A percentile compares a stretch with the other conserved stretches of the same genome.
Conservation (phyloP, 2,888 invertebrate genomes). For the Heliconius ismenius region DNA sequence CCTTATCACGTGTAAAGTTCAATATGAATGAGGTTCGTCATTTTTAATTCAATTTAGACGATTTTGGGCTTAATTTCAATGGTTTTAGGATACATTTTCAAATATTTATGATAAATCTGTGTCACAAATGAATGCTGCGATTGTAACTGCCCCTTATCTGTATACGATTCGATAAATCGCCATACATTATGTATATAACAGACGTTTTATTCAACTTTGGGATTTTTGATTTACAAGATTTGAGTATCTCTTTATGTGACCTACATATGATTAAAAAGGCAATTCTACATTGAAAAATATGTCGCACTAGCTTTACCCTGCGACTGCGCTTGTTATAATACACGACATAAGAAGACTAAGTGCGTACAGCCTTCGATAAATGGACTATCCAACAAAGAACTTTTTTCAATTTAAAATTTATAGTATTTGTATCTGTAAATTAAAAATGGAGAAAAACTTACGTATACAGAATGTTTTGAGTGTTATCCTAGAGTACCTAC, state of each 20-base stretch:
- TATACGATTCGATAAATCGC: slow-evolving; percentile 15
- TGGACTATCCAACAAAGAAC: no score
- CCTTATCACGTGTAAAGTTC: slow-evolving; percentile 17
- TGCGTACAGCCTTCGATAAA: not conserved
- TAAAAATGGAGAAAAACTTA: no score
- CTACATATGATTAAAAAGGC: not conserved
- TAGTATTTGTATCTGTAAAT: not conserved
- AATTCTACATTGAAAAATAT: not conserved
- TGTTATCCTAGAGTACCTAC: not conserved
- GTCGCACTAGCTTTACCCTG: not conserved
- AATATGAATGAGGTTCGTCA: slow-evolving; percentile 7
- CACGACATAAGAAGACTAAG: no score
- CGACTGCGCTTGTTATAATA: not conserved
- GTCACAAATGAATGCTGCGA: slow-evolving; percentile 22
- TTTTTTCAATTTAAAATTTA: not conserved
- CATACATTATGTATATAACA: slow-evolving; percentile 16
- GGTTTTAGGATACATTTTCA: not conserved
- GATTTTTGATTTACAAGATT: slow-evolving; percentile 10
- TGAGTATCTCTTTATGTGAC: slow-evolving; percentile 6
- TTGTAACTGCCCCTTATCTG: slow-evolving; percentile 21
- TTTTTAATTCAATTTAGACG: no score
- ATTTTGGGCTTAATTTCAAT: not conserved
- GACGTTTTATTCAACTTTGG: slow-evolving; percentile 11
- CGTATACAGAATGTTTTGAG: no score
- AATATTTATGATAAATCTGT: not conserved